These are phyloP conservation scores for Asobara japonica DNA, from an alignment of 1,140 invertebrate genomes.

Conservation along the genomic window DNA sequence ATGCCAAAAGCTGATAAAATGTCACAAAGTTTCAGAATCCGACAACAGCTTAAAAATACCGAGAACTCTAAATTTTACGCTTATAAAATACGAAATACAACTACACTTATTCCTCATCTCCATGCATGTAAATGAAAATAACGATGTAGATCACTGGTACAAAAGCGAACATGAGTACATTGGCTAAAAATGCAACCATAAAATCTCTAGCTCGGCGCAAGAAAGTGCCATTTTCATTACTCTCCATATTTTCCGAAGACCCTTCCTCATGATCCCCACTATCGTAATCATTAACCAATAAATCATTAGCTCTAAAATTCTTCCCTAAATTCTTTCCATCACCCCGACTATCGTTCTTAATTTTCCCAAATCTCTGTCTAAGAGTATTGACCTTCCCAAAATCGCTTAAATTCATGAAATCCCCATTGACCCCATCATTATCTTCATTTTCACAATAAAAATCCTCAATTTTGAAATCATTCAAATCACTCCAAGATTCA, in stretches of 20 bases:
- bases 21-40: too few species aligned
- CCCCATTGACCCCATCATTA: neutral
- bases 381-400: neutral
- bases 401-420: neutral
- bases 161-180: constrained; percentile 36
- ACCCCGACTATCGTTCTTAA: neutral
- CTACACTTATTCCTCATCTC: constrained; percentile 17
- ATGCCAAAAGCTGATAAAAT: too few species aligned
- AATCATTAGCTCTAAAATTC: neutral
- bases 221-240: neutral
- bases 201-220: constrained; percentile 8
- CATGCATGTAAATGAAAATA: constrained; percentile 38
- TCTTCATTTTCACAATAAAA: neutral
- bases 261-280: neutral
- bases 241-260: neutral
- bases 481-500: neutral
- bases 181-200: constrained; percentile 19
- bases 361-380: neutral
- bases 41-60: too few species aligned
- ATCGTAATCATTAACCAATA: neutral
- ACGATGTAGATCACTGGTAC: constrained; percentile 36
- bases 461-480: neutral
- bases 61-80: too few species aligned
- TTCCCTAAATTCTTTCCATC: neutral
- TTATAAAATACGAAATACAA: too few species aligned